Conservation (phyloP, 2,888 invertebrate species). For the Mythimna pallens region DNA sequence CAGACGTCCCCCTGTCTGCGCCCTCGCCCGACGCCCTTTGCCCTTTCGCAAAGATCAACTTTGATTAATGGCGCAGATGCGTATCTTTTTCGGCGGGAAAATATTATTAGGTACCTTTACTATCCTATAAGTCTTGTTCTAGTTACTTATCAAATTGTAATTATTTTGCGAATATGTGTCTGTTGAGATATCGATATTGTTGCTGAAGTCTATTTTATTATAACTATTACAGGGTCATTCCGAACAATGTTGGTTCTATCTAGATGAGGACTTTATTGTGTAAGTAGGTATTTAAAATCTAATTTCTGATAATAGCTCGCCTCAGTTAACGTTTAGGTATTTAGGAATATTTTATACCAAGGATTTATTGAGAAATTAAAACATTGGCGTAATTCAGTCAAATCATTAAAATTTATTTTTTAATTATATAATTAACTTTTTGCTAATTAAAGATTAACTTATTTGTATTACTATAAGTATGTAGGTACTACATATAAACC, state of each 20-base stretch:
- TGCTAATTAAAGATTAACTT: too few relatives aligned
- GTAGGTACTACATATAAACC: background rate
- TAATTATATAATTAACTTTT: too few relatives aligned
- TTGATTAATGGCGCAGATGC: conserved; percentile 47
- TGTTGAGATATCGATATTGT: background rate
- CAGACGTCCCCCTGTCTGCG: conserved; percentile 73
- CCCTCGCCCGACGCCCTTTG: conserved; percentile 73
- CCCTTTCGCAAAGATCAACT: conserved; percentile 75
- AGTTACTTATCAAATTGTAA: background rate
- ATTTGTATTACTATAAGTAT: too few relatives aligned
- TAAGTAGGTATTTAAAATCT: too few relatives aligned
- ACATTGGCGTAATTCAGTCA: too few relatives aligned
- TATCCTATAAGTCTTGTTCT: background rate
- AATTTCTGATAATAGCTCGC: background rate
- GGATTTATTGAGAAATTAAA: too few relatives aligned
- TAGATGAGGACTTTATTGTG: too few relatives aligned
- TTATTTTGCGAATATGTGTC: background rate
- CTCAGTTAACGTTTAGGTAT: too few relatives aligned
- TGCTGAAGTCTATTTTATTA: background rate
- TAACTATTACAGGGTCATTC: background rate
- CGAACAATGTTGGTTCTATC: background rate
- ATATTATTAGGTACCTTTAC: conserved; percentile 13
- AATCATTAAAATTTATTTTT: too few relatives aligned
- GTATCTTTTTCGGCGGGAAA: conserved; percentile 50
- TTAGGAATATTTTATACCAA: too few relatives aligned